Evolutionary conservation across 2,113 vertebrate genomes (phyloP).

Genomic region (Cochlearius cochlearius): DNA sequence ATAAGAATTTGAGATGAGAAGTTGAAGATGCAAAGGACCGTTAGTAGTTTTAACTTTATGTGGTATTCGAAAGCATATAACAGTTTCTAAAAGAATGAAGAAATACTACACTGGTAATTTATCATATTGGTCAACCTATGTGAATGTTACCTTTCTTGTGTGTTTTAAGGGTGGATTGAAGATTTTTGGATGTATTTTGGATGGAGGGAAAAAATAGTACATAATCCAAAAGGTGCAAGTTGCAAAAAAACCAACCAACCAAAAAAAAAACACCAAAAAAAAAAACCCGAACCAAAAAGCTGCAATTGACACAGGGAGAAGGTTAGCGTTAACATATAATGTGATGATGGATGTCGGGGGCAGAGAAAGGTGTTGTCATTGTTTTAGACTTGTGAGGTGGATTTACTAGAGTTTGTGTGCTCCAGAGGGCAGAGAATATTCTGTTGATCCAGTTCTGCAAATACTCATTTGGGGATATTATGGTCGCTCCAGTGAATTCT

Average conservation of each 20-base stretch:
- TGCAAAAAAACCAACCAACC: too few relatives aligned
- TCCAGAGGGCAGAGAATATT: neutral
- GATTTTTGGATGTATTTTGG: neutral
- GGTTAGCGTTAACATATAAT: neutral
- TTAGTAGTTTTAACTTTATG: neutral
- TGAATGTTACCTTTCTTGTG: neutral
- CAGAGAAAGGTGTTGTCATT: neutral
- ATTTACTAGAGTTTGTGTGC: neutral
- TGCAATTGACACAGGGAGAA: neutral
- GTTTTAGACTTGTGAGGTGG: neutral
- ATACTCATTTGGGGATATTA: neutral
- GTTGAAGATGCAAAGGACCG: neutral
- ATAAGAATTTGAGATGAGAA: neutral
- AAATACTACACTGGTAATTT: neutral
- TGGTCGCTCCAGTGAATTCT: neutral
- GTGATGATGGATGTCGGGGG: neutral
- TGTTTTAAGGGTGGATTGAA: neutral
- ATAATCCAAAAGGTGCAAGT: neutral
- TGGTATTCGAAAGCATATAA: neutral
- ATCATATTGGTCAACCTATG: neutral
- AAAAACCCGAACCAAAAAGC: neutral
- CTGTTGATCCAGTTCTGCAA: neutral
- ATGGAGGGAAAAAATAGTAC: neutral
- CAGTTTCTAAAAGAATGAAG: neutral
- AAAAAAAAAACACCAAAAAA: too few relatives aligned